Evolutionary conservation across 1,140 invertebrate genomes (phyloP).

Genomic region (Drosophila simulans): DNA sequence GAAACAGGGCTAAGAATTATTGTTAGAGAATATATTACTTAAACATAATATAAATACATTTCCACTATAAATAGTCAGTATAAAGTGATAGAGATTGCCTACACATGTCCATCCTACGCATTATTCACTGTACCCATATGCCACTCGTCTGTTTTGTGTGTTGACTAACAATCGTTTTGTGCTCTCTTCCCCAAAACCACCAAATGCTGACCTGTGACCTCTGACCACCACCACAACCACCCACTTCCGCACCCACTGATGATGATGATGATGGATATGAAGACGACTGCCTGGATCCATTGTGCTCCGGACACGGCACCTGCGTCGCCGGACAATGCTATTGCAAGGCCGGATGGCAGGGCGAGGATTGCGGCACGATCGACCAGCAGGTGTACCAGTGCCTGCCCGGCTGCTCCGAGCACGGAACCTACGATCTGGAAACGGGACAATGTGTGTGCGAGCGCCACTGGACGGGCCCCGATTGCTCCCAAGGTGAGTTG

Average conservation of each 20-base stretch:
- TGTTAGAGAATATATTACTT: not conserved
- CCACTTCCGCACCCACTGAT: not conserved
- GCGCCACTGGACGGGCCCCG: conserved; percentile 94
- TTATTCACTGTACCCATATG: conserved; percentile 12
- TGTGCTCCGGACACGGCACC: conserved; percentile 95
- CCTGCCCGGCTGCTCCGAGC: conserved; percentile 94
- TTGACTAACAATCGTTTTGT: conserved; percentile 67
- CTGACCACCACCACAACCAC: conserved; percentile 1
- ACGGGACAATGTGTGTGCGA: conserved; percentile 94
- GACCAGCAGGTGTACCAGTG: conserved; percentile 95
- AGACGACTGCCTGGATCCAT: conserved; percentile 93
- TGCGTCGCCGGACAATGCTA: conserved; percentile 97
- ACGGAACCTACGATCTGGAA: conserved; percentile 95
- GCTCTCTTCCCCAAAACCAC: conserved; percentile 17
- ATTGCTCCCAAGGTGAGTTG: conserved; percentile 93
- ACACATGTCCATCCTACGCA: not conserved
- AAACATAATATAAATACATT: not conserved
- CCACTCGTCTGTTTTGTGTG: conserved; percentile 19
- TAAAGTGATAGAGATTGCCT: too few species aligned
- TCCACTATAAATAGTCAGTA: too few species aligned
- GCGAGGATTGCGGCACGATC: conserved; percentile 93
- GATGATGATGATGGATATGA: conserved; percentile 12
- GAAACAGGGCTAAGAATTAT: not conserved
- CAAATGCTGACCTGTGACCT: conserved; percentile 17
- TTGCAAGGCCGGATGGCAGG: conserved; percentile 98